Evolutionary conservation across 2,113 vertebrate species (phyloP).

Genomic region (Antidorcas marsupialis): DNA sequence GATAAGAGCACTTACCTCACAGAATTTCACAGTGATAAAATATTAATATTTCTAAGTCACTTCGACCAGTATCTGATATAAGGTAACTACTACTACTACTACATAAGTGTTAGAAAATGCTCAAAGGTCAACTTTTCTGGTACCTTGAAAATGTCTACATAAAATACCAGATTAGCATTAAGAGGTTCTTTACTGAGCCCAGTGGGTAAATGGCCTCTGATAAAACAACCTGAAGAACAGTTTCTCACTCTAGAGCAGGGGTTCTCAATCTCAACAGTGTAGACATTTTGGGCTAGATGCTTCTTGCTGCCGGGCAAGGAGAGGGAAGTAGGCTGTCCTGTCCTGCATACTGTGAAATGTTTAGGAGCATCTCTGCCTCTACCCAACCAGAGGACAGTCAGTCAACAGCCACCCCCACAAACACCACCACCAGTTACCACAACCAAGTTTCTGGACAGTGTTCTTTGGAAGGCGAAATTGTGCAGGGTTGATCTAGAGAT

Average conservation of each 20-base stretch:
- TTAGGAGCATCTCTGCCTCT: neutral
- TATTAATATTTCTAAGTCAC: neutral
- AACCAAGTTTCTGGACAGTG: neutral
- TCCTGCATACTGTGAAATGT: neutral
- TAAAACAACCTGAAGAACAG: neutral
- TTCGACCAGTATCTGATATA: neutral
- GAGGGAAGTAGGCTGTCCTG: too few relatives aligned
- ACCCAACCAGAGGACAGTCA: neutral
- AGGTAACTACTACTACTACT: neutral
- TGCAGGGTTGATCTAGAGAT: neutral
- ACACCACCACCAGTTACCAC: neutral
- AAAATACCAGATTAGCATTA: neutral
- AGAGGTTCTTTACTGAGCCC: neutral
- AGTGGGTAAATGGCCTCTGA: neutral
- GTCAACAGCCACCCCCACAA: neutral
- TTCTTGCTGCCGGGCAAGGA: accelerated
- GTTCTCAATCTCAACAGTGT: neutral
- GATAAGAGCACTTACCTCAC: neutral
- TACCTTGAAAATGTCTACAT: neutral
- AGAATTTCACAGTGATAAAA: neutral
- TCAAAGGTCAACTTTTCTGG: neutral
- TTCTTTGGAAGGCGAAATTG: neutral
- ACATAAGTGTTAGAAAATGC: neutral
- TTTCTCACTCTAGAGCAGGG: neutral
- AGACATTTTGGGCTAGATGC: neutral